phyloP scores from a whole-genome alignment of 2,888 invertebrate species.

The Osmoderma eremita region DNA sequence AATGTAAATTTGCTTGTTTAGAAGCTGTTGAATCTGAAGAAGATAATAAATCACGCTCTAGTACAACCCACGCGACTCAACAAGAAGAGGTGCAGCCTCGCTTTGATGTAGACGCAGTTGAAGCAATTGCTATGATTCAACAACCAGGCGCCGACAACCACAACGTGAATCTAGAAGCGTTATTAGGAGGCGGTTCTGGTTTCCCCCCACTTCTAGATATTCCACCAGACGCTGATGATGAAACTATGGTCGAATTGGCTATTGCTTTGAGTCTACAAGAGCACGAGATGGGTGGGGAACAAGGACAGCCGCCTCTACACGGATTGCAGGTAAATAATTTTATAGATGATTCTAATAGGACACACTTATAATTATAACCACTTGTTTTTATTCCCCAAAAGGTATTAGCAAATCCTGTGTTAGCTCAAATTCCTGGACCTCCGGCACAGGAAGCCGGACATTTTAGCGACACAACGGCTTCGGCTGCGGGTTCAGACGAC shows the following conservation, averaged over 20 bases:
- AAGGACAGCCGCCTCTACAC: conserved; percentile 66
- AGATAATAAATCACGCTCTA: conserved; percentile 49
- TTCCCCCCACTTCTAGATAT: conserved; percentile 87
- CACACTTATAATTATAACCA: no score
- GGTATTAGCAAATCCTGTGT: conserved; percentile 39
- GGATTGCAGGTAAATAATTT: conserved; percentile 63
- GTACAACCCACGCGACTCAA: conserved; percentile 50
- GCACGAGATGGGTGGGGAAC: conserved; percentile 70
- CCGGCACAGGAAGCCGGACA: conserved; percentile 69
- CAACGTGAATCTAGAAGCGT: conserved; percentile 64
- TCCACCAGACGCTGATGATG: conserved; percentile 95
- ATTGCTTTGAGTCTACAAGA: conserved; percentile 94
- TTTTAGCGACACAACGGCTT: conserved; percentile 84
- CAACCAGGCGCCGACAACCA: conserved; percentile 49
- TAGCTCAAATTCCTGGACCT: conserved; percentile 51
- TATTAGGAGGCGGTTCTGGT: conserved; percentile 66
- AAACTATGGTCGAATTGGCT: conserved; percentile 95
- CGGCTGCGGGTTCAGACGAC: conserved; percentile 91
- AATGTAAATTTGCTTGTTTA: conserved; percentile 25
- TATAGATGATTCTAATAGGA: no score
- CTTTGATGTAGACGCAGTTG: conserved; percentile 57
- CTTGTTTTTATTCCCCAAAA: no score
- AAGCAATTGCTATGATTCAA: conserved; percentile 57
- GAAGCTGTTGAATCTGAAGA: conserved; percentile 50
- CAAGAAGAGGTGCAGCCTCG: conserved; percentile 51